These are phyloP conservation scores for Forbesichthys papilliferus DNA, from an alignment of 2,113 vertebrate genomes.

Conservation along the genomic window DNA sequence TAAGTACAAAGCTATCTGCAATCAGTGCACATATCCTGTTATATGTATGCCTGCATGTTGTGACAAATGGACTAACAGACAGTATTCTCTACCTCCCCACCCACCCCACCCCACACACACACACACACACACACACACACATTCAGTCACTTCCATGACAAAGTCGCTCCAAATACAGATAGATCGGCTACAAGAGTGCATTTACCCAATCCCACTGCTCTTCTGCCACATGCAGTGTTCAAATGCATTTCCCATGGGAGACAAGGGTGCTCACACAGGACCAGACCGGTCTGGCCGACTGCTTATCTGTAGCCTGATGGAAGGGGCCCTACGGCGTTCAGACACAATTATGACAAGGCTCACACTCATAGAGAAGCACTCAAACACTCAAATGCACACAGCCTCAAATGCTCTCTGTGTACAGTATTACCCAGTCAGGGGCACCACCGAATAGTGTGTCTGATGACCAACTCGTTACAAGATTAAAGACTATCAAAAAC, in stretches of 20 bases:
- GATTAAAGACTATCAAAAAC: constrained; percentile 64
- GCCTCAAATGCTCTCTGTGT: background rate
- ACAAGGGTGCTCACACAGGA: constrained; percentile 36
- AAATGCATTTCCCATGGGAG: constrained; percentile 23
- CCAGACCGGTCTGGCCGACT: constrained; percentile 32
- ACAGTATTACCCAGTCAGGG: constrained; percentile 29
- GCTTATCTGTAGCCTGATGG: constrained; percentile 34
- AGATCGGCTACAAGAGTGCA: background rate
- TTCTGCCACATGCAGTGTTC: constrained; percentile 30
- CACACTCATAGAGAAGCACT: background rate
- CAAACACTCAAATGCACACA: background rate
- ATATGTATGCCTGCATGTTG: too few species aligned
- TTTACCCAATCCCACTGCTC: background rate
- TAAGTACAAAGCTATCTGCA: too few species aligned
- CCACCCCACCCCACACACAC: background rate
- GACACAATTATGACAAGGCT: constrained; percentile 11
- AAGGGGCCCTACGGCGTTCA: constrained; percentile 20
- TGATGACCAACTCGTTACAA: constrained; percentile 49
- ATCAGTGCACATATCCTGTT: too few species aligned
- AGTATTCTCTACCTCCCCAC: background rate
- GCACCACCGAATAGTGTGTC: constrained; percentile 39
- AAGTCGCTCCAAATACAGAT: constrained; percentile 12
- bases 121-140: background rate
- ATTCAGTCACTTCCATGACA: constrained; percentile 33
- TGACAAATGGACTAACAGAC: too few species aligned